Evolutionary conservation across 1,140 invertebrate species (phyloP).

Genomic region (Stegodyphus dumicola): DNA sequence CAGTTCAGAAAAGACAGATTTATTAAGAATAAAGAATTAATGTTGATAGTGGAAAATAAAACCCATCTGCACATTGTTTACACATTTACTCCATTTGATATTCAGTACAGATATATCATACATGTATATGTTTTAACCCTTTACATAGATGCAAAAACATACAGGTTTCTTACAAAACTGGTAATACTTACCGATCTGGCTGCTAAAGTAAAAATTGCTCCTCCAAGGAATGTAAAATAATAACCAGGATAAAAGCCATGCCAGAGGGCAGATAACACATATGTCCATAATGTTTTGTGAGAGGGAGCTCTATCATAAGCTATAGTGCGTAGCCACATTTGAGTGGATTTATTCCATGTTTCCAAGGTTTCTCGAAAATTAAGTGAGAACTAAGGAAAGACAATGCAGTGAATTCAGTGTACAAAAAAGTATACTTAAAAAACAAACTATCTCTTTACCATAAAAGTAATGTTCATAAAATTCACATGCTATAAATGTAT

Average conservation of each 20-base stretch:
- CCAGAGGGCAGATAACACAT: constrained; percentile 91
- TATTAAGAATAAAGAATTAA: too few species aligned
- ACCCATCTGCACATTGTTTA: too few species aligned
- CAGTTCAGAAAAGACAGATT: too few species aligned
- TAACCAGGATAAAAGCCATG: constrained; percentile 98
- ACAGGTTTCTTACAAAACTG: not conserved
- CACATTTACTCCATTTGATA: not conserved
- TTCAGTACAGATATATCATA: not conserved
- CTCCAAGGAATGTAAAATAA: constrained; percentile 92
- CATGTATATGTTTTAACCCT: not conserved
- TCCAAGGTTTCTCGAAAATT: constrained; percentile 85
- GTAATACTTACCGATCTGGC: constrained; percentile 77
- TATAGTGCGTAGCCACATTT: constrained; percentile 86
- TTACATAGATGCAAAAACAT: not conserved
- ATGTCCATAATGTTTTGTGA: constrained; percentile 75
- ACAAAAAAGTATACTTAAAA: too few species aligned
- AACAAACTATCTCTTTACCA: too few species aligned
- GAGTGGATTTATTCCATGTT: constrained; percentile 93
- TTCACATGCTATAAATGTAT: too few species aligned
- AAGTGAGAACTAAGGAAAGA: constrained; percentile 65
- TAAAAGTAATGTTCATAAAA: too few species aligned
- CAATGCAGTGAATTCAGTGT: too few species aligned
- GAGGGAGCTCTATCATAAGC: constrained; percentile 83
- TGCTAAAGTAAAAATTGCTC: constrained; percentile 86
- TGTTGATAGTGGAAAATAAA: too few species aligned